phyloP scores from a whole-genome alignment of 35 echinoderm and acorn worm genomes.

The Lytechinus pictus region DNA sequence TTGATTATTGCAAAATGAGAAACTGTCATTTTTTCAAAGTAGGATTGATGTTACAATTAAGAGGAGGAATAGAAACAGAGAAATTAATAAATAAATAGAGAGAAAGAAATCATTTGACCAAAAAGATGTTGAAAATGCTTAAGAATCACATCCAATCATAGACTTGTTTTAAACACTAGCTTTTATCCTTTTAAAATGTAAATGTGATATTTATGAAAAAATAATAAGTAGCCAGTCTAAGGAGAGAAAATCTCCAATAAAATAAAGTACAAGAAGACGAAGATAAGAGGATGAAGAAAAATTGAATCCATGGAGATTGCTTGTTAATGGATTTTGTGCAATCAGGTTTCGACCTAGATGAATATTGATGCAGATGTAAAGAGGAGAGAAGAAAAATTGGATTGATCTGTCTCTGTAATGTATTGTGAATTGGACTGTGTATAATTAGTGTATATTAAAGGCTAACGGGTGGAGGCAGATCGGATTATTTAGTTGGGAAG shows the following conservation, averaged over 20 bases:
- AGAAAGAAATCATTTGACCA: neutral
- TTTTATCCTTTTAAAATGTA: no score
- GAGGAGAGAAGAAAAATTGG: neutral
- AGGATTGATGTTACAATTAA: no score
- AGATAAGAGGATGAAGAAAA: neutral
- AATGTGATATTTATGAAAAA: neutral
- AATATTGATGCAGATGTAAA: constrained; percentile 18
- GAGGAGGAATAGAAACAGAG: neutral
- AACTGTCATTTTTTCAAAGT: no score
- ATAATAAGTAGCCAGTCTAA: neutral
- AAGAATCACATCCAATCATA: no score
- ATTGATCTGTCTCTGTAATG: constrained; percentile 1
- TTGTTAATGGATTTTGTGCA: constrained; percentile 48
- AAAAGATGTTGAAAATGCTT: neutral
- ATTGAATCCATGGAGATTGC: neutral
- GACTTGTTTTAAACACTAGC: no score
- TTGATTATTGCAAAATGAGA: no score
- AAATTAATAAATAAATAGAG: neutral
- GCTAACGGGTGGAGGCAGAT: neutral
- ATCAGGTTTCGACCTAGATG: constrained; percentile 43
- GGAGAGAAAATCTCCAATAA: neutral
- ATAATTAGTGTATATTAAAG: constrained; percentile 6
- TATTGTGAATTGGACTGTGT: constrained; percentile 5
- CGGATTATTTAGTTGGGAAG: neutral
- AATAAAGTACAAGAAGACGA: neutral